Conservation (phyloP, 2,888 invertebrate genomes). For the Chymomyza caudatula region DNA sequence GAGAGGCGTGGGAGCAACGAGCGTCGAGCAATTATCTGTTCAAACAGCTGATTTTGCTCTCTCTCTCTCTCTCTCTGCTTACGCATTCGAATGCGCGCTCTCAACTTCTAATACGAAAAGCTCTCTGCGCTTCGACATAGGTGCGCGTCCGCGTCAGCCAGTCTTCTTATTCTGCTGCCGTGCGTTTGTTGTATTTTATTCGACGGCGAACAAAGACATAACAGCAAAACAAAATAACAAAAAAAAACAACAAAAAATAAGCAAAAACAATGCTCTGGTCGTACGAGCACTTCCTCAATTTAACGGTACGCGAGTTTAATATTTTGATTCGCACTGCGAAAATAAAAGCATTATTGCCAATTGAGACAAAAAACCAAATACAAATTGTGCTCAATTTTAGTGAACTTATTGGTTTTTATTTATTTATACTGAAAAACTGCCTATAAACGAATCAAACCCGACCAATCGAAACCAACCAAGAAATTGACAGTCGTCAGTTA, state of each 20-base stretch:
- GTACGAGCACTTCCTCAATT: slow-evolving; percentile 45
- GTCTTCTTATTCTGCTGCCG: slow-evolving; percentile 68
- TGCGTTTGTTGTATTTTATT: slow-evolving; percentile 9
- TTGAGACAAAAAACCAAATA: background rate
- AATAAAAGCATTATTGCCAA: background rate
- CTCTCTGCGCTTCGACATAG: slow-evolving; percentile 64
- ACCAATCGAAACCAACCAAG: background rate
- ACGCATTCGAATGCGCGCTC: no score
- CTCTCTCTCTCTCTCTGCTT: slow-evolving; percentile 20
- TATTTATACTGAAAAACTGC: background rate
- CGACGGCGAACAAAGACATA: slow-evolving; percentile 45
- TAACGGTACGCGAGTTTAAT: slow-evolving; percentile 34
- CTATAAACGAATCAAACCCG: slow-evolving; percentile 26
- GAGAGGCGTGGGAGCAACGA: background rate
- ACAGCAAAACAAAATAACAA: slow-evolving; percentile 23
- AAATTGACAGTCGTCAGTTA: slow-evolving; percentile 38
- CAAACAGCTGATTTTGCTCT: slow-evolving; percentile 53
- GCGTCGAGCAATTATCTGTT: background rate
- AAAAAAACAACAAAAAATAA: slow-evolving; percentile 28
- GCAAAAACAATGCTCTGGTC: slow-evolving; percentile 34
- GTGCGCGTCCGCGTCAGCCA: slow-evolving; percentile 68
- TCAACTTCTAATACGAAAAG: slow-evolving; percentile 12
- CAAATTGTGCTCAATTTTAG: background rate
- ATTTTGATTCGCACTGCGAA: background rate
- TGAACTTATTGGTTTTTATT: background rate